Conservation (phyloP, 2,888 invertebrate species). For the Atethmia centrago region DNA sequence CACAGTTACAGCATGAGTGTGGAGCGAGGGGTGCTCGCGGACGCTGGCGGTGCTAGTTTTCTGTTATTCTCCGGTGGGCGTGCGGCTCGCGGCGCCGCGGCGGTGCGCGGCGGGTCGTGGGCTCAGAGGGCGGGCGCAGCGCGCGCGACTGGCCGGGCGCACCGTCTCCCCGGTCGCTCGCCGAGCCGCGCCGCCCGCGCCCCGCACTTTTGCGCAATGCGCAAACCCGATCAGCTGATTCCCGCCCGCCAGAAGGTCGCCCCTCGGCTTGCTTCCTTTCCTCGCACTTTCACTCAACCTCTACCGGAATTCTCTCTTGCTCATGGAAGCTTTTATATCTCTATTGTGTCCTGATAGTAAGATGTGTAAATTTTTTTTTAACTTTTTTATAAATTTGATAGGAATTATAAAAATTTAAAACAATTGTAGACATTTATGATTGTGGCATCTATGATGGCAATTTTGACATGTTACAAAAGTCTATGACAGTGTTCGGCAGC, state of each 20-base stretch:
- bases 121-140: conserved; percentile 71
- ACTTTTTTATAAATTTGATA: neutral
- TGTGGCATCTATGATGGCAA: neutral
- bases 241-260: conserved; percentile 89
- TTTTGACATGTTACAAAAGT: conserved; percentile 5
- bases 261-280: conserved; percentile 76
- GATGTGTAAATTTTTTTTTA: neutral
- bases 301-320: conserved; percentile 34
- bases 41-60: conserved; percentile 64
- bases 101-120: conserved; percentile 64
- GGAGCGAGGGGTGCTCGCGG: conserved; percentile 59
- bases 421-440: neutral
- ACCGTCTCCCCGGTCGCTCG: conserved; percentile 73
- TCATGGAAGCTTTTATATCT: conserved; percentile 29
- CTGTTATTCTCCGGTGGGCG: conserved; percentile 70
- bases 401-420: neutral
- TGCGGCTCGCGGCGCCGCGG: conserved; percentile 66
- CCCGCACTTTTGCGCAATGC: conserved; percentile 89
- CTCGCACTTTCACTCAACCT: conserved; percentile 75
- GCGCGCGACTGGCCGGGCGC: conserved; percentile 81
- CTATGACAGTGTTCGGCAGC: neutral
- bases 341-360: conserved; percentile 8
- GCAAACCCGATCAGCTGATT: conserved; percentile 90
- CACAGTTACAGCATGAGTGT: conserved; percentile 77
- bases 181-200: conserved; percentile 69